A percentile compares a stretch with the other conserved stretches of the same genome.
phyloP scores from a whole-genome alignment of 2,797 vertebrate genomes.

The Hipposideros larvatus region DNA sequence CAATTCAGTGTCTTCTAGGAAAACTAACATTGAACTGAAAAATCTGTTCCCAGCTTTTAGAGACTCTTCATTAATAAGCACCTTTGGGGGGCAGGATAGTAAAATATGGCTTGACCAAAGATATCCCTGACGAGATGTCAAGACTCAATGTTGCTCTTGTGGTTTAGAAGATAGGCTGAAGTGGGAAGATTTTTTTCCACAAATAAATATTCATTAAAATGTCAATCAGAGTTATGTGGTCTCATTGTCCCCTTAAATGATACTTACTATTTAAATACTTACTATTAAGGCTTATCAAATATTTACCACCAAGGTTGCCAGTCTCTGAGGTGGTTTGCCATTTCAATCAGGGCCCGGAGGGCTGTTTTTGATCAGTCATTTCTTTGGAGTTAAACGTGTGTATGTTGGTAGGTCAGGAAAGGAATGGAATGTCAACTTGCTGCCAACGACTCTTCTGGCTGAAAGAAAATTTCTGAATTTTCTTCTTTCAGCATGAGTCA shows the following conservation, averaged over 20 bases:
- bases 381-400: slow-evolving; percentile 66
- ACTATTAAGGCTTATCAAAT: slow-evolving; percentile 34
- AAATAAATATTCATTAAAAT: slow-evolving; percentile 55
- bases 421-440: slow-evolving; percentile 77
- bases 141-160: neutral
- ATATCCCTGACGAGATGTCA: slow-evolving; percentile 51
- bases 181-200: neutral
- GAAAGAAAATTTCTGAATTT: slow-evolving; percentile 74
- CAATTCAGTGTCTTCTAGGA: slow-evolving; percentile 42
- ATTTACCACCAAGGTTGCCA: neutral
- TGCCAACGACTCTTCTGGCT: slow-evolving; percentile 72
- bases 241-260: neutral
- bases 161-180: slow-evolving; percentile 48
- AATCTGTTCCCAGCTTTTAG: slow-evolving; percentile 42
- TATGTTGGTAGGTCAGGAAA: slow-evolving; percentile 67
- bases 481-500: slow-evolving; percentile 75
- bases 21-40: slow-evolving; percentile 23
- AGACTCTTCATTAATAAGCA: slow-evolving; percentile 45
- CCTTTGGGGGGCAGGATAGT: neutral
- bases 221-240: slow-evolving; percentile 11
- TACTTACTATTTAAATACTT: slow-evolving; percentile 45
- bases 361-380: slow-evolving; percentile 55
- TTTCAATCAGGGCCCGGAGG: slow-evolving; percentile 38
- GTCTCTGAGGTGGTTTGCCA: slow-evolving; percentile 52
- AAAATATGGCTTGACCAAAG: slow-evolving; percentile 53